Conservation (phyloP, 2,888 invertebrate species). For the Andrena minutula region DNA sequence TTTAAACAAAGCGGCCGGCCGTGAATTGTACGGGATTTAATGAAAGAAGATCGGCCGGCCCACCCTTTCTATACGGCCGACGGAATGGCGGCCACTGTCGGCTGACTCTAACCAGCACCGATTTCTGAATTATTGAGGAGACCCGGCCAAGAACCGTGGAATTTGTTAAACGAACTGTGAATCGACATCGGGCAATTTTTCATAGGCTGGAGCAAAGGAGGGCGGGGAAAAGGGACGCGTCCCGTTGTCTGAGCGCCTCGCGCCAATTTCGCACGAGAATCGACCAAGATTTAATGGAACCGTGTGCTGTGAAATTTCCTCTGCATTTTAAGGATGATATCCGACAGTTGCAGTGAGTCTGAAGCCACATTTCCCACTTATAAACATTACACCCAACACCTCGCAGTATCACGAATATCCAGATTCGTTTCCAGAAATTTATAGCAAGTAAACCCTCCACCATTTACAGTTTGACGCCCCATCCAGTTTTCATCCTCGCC, state of each 20-base stretch:
- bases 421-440: neutral
- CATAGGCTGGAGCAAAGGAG: conserved; percentile 10
- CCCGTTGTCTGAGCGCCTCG: conserved; percentile 9
- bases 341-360: too few relatives aligned
- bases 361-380: too few relatives aligned
- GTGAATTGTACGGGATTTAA: conserved; percentile 80
- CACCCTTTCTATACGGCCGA: conserved; percentile 44
- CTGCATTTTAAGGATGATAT: too few relatives aligned
- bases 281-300: neutral
- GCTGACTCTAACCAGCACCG: conserved; percentile 54
- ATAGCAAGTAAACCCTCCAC: neutral
- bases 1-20: conserved; percentile 78
- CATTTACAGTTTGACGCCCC: neutral
- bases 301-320: neutral
- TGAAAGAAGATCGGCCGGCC: conserved; percentile 76
- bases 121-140: conserved; percentile 70
- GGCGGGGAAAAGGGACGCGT: neutral
- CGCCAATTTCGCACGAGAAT: neutral
- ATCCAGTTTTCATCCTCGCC: neutral
- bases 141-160: conserved; percentile 52
- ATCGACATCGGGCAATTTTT: conserved; percentile 64
- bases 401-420: too few relatives aligned
- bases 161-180: conserved; percentile 74
- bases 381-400: too few relatives aligned
- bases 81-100: conserved; percentile 54